Evolutionary conservation across 1,140 invertebrate genomes (phyloP).

Genomic region (Drosophila watanabei): DNA sequence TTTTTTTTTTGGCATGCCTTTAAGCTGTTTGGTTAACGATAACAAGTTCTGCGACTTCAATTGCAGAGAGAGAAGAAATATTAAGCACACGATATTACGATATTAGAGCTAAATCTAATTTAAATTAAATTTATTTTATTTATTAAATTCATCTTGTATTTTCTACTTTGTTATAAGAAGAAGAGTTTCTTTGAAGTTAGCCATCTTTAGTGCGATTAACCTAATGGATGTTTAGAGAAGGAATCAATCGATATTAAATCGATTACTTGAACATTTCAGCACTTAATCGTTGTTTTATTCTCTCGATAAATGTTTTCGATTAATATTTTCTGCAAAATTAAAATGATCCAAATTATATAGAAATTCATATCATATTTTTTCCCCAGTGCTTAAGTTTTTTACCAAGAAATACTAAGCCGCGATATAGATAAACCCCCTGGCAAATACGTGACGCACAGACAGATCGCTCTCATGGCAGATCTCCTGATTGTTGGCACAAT

Average conservation of each 20-base stretch:
- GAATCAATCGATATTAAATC: too few relatives aligned
- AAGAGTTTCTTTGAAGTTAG: too few relatives aligned
- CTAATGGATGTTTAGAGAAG: too few relatives aligned
- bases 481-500: slow-evolving; percentile 53
- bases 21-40: slow-evolving; percentile 30
- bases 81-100: neutral
- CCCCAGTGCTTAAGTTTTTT: slow-evolving; percentile 12
- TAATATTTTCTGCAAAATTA: too few relatives aligned
- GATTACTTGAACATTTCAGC: too few relatives aligned
- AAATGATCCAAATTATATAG: neutral
- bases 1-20: slow-evolving; percentile 15
- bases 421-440: slow-evolving; percentile 21
- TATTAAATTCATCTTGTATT: too few relatives aligned
- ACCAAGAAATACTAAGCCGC: slow-evolving; percentile 23
- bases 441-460: slow-evolving; percentile 53
- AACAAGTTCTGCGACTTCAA: slow-evolving; percentile 30
- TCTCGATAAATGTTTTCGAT: too few relatives aligned
- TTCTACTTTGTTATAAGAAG: too few relatives aligned
- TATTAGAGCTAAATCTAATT: too few relatives aligned
- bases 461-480: slow-evolving; percentile 29
- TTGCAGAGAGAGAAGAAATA: neutral
- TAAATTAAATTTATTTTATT: too few relatives aligned
- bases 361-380: neutral
- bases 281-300: too few relatives aligned
- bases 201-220: too few relatives aligned